Base-by-base conservation (phyloP, 2,113 vertebrate genomes). In the Brachyistius frenatus region DNA sequence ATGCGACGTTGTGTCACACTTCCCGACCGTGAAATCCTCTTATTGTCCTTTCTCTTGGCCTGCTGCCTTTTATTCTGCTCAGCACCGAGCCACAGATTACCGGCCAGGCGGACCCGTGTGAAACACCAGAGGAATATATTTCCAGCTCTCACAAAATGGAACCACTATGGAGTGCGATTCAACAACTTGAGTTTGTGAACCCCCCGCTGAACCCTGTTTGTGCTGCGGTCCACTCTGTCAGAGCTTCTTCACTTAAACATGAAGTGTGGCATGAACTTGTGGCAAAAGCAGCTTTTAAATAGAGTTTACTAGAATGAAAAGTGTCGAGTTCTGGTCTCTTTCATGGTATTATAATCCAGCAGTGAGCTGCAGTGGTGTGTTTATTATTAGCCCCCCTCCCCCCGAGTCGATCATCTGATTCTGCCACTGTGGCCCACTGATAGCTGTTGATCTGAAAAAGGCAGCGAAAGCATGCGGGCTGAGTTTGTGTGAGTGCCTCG, bases 401-500 rank as follows among this genome's bases (percentile, higher is more conserved):
- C 54, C 65, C 31, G 1, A 80, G 84, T 86, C 76, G 53, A 91
- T 82, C 62, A 49, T 81, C 77, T 80, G 76, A 80, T 80, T 73
- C 49, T 75, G 81, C 78, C 53, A 65, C 70, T 80, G 78, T 85
- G 76, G 70, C 72, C 41, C 61, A 56, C 74, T 91, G 87, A 92
- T 92, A 86, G 78, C 74, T 92, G 90, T 92, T 91, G 91, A 93
- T 93, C 78, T 67, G 67, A 54, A 81, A 81, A 68, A 57, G 80
- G 70, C 77, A 73, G 67, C 66, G 87, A 79, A 87, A 76, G 65
- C 49, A 73, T 37, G 58, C 66, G 41, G 49, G 49, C 61, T 68
- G 32, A 53, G 71, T 54, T 31, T 63, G 46, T 71, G 66, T 44
- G 69, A 30, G 58, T 2, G 60, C 32, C 23, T 23, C 23, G 55